Base-by-base conservation (phyloP, 2,888 invertebrate species). In the Julus scandinavius region DNA sequence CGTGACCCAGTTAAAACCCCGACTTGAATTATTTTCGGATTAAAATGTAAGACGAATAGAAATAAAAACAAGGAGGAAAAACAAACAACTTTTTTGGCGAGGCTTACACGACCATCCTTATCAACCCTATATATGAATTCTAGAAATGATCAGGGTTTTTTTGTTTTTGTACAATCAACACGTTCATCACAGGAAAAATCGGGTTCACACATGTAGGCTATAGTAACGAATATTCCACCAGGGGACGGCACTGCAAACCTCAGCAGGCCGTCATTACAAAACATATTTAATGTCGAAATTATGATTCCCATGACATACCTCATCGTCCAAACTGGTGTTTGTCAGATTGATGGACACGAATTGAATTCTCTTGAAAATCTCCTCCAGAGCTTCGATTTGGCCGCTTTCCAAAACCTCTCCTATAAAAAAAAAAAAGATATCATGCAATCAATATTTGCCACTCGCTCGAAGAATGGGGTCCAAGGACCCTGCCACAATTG, bases 331-430 rank as follows among this genome's bases (percentile, higher is more conserved):
- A 88, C 93, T 94, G 15, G 95, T 94, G 87, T 94, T 94, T 92
- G 96, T 95, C 58, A 96, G 92, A 92, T 96, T 95, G 88, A 96
- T 91, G 89, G 94, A 93, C 87, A 94, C 92, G 92, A 96, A 96
- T 92, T 96, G 96, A 88, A 96, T 95, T 92, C 96, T 94, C 91
- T 96, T 94, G 89, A 97, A 94, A 89, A 98, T 93, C 90, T 97
- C 96, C 92, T 97, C 98, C 87, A 98, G 92, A 20, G 96, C 95
- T 93, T 98, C 97, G 92, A 95, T 95, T 90, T 95, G 95, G 89
- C 94, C 94, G 90, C 94, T 93, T 89, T 95, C 94, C 89, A 96
- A 92, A 90, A 94, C 93, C 90, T 94, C 94, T 20, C 88, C 88
- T 88, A 20, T 2, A 80, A 58, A 72, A 87, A 95, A 92, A 91